A percentile compares a stretch with the other conserved stretches of the same genome.
Evolutionary conservation across 2,113 vertebrate species (phyloP).

Genomic region (Stictonetta naevosa): DNA sequence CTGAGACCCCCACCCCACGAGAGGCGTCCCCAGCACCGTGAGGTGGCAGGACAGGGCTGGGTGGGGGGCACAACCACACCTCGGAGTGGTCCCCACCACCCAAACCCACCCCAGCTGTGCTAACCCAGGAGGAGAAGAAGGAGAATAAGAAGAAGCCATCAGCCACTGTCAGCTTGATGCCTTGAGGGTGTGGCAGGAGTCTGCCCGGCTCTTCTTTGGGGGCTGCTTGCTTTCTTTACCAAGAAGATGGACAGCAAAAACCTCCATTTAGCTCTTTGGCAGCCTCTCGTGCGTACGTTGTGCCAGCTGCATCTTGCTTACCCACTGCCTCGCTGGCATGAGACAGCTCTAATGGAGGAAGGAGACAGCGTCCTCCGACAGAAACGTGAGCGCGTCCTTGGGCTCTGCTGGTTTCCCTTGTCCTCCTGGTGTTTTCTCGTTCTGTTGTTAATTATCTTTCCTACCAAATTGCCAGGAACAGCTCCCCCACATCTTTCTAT

Average conservation of each 20-base stretch:
- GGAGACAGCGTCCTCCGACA: background rate
- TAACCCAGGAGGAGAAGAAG: background rate
- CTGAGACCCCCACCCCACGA: background rate
- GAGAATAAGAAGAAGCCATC: too few relatives aligned
- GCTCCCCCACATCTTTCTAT: background rate
- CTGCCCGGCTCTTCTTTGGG: background rate
- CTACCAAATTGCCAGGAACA: conserved; percentile 10
- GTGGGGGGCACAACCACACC: background rate
- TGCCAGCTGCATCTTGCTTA: background rate
- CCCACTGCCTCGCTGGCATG: background rate
- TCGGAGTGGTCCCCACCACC: background rate
- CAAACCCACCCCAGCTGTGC: background rate
- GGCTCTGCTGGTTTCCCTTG: background rate
- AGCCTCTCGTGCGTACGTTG: background rate
- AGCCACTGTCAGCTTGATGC: background rate
- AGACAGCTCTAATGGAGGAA: background rate
- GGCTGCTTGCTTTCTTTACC: background rate
- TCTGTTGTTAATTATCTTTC: conserved; percentile 34
- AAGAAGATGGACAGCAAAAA: background rate
- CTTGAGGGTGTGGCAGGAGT: background rate
- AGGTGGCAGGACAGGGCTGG: background rate
- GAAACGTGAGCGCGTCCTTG: background rate
- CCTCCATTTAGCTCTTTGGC: background rate
- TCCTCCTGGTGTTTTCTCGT: background rate
- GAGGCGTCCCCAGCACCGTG: accelerated